Evolutionary conservation across 1,140 invertebrate species (phyloP).

Genomic region (Phocides pigmalion): DNA sequence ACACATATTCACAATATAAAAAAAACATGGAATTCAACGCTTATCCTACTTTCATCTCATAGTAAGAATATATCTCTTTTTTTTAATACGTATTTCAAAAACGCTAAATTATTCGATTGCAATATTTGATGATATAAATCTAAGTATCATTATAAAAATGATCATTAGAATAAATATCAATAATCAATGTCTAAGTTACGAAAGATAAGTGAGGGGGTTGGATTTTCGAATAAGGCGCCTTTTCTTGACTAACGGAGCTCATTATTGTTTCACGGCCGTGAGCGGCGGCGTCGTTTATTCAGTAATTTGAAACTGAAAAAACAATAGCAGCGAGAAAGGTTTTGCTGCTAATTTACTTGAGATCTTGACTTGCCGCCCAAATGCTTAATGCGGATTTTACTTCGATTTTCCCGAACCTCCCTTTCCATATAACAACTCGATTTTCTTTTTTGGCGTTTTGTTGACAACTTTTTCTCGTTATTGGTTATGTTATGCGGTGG

Average conservation of each 20-base stretch:
- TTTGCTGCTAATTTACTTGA: slow-evolving; percentile 61
- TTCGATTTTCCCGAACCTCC: background rate
- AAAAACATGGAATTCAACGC: no score
- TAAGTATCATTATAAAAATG: background rate
- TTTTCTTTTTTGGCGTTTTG: slow-evolving; percentile 9
- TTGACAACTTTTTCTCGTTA: background rate
- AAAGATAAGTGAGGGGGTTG: background rate
- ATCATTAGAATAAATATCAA: background rate
- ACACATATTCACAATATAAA: no score
- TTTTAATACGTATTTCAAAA: no score
- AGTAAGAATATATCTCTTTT: no score
- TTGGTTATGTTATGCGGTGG: no score
- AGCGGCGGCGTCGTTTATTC: slow-evolving; percentile 64
- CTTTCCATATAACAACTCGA: background rate
- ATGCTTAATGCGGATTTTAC: slow-evolving; percentile 48
- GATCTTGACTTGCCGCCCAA: slow-evolving; percentile 42
- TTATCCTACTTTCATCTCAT: no score
- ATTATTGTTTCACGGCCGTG: slow-evolving; percentile 75
- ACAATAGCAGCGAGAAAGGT: slow-evolving; percentile 59
- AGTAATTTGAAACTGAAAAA: slow-evolving; percentile 74
- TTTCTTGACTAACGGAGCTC: slow-evolving; percentile 51
- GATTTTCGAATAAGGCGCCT: slow-evolving; percentile 23
- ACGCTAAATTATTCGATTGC: no score
- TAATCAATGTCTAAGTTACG: background rate
- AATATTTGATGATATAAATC: no score